Evolutionary conservation across 2,888 invertebrate genomes (phyloP), one percentile per base, ranked within the genome.

Genomic region (Charanyca ferruginea): DNA sequence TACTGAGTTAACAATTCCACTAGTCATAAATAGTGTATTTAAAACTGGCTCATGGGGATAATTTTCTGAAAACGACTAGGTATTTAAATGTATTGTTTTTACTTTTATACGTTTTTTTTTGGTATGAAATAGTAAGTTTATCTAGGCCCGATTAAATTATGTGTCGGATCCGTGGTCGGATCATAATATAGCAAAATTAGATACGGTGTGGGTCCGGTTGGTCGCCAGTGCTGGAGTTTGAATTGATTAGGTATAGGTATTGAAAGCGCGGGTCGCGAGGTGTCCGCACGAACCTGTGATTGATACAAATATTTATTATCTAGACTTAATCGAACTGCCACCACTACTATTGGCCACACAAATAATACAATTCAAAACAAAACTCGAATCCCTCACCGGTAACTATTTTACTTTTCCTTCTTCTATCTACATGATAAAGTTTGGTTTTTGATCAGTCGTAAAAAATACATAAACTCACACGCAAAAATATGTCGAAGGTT

Each of bases 251-350:
- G n/a, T n/a, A n/a, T n/a, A n/a, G n/a, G n/a, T n/a, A 77, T 70
- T 70, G 52, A 58, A 65, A 51, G 69, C 62, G 62, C 68, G 47
- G 72, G 66, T 73, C 64, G 71, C 69, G 76, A 84, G 79, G 84
- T 87, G 89, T 87, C 84, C 76, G 81, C 85, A 83, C 79, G 70
- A 77, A 73, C 65, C 83, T 77, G 74, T 87, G 86, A 88, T 88
- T 81, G 86, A 87, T 86, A 75, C 58, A 75, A 84, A 81, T 84
- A 83, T 87, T 87, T 86, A 87, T 80, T 69, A 81, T 81, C 81
- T 69, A 67, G 83, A 77, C 77, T 75, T 74, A 77, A 81, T 81
- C 75, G 77, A 60, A 74, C 52, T 58, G 60, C 42, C 35, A 60
- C 66, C 77, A 68, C 77, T 85, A 85, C 85, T 28, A 85, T 66